Conservation (phyloP, 2,113 vertebrate species). For the Ifrita kowaldi region DNA sequence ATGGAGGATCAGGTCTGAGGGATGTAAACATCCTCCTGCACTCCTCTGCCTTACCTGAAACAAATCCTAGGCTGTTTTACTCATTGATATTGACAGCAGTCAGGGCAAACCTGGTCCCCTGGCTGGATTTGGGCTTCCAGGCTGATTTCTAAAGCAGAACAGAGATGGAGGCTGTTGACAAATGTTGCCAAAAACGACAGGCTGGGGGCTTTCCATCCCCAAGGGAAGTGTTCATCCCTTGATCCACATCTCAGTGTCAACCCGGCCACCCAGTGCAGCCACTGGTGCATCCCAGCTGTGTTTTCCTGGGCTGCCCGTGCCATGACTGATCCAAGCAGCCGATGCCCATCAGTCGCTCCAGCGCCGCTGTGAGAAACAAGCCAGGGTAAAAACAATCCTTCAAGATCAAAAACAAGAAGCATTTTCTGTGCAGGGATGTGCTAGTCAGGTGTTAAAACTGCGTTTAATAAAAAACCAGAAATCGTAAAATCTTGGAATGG, state of each 20-base stretch:
- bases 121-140: background rate
- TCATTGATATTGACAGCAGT: background rate
- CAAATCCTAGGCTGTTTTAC: background rate
- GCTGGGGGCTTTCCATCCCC: background rate
- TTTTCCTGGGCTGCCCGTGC: background rate
- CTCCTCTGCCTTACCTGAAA: background rate
- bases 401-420: background rate
- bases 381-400: background rate
- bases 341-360: rapidly evolving
- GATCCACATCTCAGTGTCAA: background rate
- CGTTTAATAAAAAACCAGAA: background rate
- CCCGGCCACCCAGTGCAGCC: background rate
- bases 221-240: rapidly evolving
- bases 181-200: background rate
- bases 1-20: background rate
- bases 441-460: background rate
- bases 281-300: rapidly evolving
- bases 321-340: rapidly evolving
- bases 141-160: background rate
- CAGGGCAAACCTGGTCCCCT: background rate
- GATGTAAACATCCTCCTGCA: background rate
- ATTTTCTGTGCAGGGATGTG: background rate
- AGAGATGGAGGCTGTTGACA: background rate
- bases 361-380: background rate
- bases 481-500: rapidly evolving